phyloP scores from a whole-genome alignment of 2,113 vertebrate species.

The Sapajus apella region DNA sequence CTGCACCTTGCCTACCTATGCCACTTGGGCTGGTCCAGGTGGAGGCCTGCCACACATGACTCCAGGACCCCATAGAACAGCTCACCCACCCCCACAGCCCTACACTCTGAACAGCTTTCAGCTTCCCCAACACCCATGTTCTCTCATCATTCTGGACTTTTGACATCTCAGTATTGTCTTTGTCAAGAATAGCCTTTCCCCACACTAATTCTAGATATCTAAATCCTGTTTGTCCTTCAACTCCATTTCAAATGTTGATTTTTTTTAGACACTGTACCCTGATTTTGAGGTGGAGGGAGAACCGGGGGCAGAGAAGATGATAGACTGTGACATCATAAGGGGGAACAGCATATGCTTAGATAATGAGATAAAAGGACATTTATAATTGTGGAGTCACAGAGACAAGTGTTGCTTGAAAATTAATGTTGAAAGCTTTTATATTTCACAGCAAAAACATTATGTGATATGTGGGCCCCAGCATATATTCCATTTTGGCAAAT shows the following conservation, averaged over 20 bases:
- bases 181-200: not conserved
- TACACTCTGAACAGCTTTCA: not conserved
- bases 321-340: not conserved
- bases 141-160: not conserved
- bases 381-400: not conserved
- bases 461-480: not conserved
- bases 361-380: slow-evolving; percentile 1
- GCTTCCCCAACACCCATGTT: not conserved
- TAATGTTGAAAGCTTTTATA: not conserved
- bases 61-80: not conserved
- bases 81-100: not conserved
- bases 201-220: not conserved
- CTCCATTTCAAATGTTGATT: not conserved
- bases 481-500: slow-evolving; percentile 7
- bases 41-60: not conserved
- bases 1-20: not conserved
- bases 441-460: not conserved
- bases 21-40: not conserved
- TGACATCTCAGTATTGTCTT: not conserved
- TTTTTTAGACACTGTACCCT: not conserved
- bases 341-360: not conserved
- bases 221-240: not conserved
- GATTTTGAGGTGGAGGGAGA: not conserved
- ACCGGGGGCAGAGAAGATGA: not conserved
- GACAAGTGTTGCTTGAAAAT: not conserved